These are phyloP conservation scores for Ophthalmolycus amberensis DNA, from an alignment of 2,113 vertebrate species.

Conservation along the genomic window DNA sequence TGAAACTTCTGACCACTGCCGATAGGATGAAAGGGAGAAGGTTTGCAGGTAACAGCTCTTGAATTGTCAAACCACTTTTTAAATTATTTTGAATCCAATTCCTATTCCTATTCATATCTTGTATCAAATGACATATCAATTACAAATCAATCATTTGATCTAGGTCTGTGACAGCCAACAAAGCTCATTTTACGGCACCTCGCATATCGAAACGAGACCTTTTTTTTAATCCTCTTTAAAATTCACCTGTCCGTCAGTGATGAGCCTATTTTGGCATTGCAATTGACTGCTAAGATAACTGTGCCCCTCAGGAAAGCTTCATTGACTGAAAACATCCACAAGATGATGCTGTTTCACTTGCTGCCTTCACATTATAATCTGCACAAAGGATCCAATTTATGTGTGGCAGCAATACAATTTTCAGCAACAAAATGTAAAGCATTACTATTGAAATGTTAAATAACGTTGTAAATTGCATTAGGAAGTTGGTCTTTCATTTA, in stretches of 20 bases:
- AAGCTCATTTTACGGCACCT: neutral
- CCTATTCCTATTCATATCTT: neutral
- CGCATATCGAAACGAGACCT: neutral
- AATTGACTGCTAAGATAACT: too few relatives aligned
- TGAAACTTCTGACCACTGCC: slow-evolving; percentile 7
- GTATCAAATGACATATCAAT: neutral
- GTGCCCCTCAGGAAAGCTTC: too few relatives aligned
- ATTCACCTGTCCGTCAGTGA: neutral
- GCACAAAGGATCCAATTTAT: neutral
- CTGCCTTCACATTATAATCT: neutral
- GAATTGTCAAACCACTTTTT: neutral
- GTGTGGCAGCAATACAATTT: neutral
- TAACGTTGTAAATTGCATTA: neutral
- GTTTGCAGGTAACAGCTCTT: neutral
- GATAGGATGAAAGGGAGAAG: too few relatives aligned
- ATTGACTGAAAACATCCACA: too few relatives aligned
- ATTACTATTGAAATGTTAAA: neutral
- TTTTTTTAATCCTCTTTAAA: neutral
- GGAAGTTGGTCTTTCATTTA: neutral
- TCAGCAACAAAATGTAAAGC: neutral
- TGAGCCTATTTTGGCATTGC: neutral
- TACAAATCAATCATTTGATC: neutral
- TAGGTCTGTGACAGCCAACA: neutral
- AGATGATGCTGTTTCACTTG: neutral
- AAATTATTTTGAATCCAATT: neutral